Evolutionary conservation across 2,113 vertebrate genomes (phyloP).

Genomic region (Empidonax alnorum): DNA sequence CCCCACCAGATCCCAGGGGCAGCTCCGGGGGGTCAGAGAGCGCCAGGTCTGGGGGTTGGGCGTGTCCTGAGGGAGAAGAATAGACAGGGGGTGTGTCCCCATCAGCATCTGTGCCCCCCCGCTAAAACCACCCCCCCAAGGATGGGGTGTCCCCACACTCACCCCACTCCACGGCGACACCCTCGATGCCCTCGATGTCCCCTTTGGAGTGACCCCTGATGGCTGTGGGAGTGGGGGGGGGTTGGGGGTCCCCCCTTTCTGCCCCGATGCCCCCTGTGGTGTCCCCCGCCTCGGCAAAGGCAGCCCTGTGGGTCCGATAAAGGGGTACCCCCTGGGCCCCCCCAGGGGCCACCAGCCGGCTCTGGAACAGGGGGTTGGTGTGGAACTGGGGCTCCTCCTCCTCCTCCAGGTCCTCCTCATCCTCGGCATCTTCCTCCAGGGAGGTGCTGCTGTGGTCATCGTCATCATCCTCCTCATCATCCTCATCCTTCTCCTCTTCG

Average conservation of each 20-base stretch:
- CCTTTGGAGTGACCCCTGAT: not conserved
- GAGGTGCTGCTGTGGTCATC: not conserved
- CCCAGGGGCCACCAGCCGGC: not conserved
- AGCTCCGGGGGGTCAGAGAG: not conserved
- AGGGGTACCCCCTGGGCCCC: not conserved
- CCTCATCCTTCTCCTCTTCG: not conserved
- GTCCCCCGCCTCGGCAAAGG: not conserved
- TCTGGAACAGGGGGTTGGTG: not conserved
- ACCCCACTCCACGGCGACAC: not conserved
- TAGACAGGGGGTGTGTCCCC: not conserved
- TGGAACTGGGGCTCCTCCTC: slow-evolving; percentile 5
- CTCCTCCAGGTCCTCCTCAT: not conserved
- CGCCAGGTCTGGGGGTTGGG: not conserved
- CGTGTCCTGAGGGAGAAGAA: not conserved
- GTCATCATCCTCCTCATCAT: not conserved
- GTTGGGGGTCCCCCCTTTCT: not conserved
- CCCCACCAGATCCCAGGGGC: not conserved
- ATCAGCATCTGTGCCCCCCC: not conserved
- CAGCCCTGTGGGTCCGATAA: not conserved
- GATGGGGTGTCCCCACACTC: not conserved
- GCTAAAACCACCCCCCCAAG: not conserved
- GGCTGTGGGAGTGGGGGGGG: not conserved
- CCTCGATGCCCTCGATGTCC: not conserved
- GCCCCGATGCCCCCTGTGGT: not conserved
- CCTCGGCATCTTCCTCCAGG: not conserved